Conservation (phyloP, 2,888 invertebrate species). For the Xylocampa areola region DNA sequence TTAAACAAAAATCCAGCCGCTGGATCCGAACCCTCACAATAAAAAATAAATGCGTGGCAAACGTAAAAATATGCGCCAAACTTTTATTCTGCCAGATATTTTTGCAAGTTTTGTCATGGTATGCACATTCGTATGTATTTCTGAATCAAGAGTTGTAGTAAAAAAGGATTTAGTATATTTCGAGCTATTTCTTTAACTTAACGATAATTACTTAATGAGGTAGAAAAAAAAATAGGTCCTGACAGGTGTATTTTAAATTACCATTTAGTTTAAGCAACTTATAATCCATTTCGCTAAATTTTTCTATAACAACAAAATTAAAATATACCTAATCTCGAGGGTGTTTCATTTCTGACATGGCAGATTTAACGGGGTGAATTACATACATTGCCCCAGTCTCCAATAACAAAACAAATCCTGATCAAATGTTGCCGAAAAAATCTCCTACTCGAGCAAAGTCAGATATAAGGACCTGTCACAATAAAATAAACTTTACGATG, state of each 20-base stretch:
- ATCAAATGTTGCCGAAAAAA: constrained; percentile 6
- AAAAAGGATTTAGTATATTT: background rate
- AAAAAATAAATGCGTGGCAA: constrained; percentile 84
- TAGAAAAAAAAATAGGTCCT: too few relatives aligned
- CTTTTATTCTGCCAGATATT: constrained; percentile 66
- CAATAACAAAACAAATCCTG: constrained; percentile 7
- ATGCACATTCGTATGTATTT: constrained; percentile 4
- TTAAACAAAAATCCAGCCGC: constrained; percentile 86
- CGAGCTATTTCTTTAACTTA: background rate
- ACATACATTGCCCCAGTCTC: constrained; percentile 14
- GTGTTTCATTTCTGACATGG: background rate
- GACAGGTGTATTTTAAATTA: too few relatives aligned
- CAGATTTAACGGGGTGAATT: background rate
- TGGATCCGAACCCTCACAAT: constrained; percentile 84
- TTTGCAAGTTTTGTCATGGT: constrained; percentile 52
- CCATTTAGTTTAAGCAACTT: too few relatives aligned
- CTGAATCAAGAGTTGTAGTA: background rate
- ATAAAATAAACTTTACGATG: constrained; percentile 71
- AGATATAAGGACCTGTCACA: constrained; percentile 51
- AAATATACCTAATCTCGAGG: background rate
- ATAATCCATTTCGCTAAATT: too few relatives aligned
- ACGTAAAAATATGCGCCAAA: constrained; percentile 72
- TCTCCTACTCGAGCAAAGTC: constrained; percentile 10
- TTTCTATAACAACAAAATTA: too few relatives aligned
- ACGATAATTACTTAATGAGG: too few relatives aligned